phyloP scores from a whole-genome alignment of 2,888 invertebrate species.

The Oxyteleia sp. region DNA sequence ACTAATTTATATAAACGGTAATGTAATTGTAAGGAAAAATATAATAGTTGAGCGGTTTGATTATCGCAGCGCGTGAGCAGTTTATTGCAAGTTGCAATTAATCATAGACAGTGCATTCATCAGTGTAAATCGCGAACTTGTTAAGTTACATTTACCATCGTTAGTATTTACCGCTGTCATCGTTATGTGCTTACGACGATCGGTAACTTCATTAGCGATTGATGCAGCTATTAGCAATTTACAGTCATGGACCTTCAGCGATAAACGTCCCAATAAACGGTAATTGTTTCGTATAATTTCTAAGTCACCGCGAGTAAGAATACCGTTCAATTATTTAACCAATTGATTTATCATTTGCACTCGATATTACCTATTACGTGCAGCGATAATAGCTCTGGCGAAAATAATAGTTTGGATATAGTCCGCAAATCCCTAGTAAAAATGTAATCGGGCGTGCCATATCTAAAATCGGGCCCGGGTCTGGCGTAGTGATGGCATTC shows the following conservation, averaged over 20 bases:
- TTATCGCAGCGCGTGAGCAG: conserved; percentile 4
- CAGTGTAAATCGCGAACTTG: conserved; percentile 32
- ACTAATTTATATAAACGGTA: conserved; percentile 11
- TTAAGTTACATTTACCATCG: conserved; percentile 34
- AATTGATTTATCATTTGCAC: neutral
- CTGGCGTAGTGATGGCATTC: no score
- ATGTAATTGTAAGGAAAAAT: conserved; percentile 3
- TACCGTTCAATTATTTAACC: neutral
- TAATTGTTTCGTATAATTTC: conserved; percentile 3
- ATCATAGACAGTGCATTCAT: conserved; percentile 37
- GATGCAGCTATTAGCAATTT: conserved; percentile 49
- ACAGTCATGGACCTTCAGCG: conserved; percentile 21
- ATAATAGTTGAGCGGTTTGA: conserved; percentile 4
- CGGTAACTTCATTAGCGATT: conserved; percentile 46
- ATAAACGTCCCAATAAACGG: no score
- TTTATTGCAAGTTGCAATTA: conserved; percentile 33
- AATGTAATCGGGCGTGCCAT: no score
- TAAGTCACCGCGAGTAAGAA: neutral
- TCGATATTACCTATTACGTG: neutral
- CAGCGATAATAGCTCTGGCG: neutral
- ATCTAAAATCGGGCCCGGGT: no score
- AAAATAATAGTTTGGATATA: no score
- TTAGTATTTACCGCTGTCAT: conserved; percentile 41
- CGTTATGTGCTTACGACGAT: conserved; percentile 32
- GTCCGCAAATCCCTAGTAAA: no score